Percentiles rank a stretch among this genome's conserved stretches.
These are phyloP conservation scores for Anastatus disparis DNA, from an alignment of 1,140 invertebrate species.

Conservation along the genomic window DNA sequence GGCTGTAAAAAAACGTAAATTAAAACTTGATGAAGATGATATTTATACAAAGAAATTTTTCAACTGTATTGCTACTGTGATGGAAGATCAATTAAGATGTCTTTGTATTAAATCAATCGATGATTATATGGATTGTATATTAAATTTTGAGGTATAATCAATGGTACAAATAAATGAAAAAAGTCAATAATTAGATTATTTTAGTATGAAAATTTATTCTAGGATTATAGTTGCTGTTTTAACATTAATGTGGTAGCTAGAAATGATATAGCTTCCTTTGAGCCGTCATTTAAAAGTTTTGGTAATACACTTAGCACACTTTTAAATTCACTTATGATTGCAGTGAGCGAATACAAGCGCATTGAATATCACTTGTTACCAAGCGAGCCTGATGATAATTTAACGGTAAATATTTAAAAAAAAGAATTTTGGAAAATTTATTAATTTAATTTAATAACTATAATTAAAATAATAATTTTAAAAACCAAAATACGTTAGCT, in stretches of 20 bases:
- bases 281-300: constrained; percentile 83
- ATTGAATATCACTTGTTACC: constrained; percentile 40
- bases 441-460: not conserved
- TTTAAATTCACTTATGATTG: constrained; percentile 68
- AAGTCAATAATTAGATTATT: not conserved
- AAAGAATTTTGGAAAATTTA: not conserved
- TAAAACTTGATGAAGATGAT: constrained; percentile 76
- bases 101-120: constrained; percentile 83
- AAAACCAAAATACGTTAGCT: no score
- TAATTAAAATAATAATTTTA: no score
- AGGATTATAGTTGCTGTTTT: constrained; percentile 80
- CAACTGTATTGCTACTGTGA: constrained; percentile 84
- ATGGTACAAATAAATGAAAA: not conserved
- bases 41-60: constrained; percentile 80
- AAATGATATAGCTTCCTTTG: constrained; percentile 78
- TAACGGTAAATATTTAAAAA: constrained; percentile 19
- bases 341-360: constrained; percentile 21
- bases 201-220: constrained; percentile 5
- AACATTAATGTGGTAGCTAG: constrained; percentile 76
- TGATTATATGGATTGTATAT: constrained; percentile 82
- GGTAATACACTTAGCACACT: constrained; percentile 76
- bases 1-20: constrained; percentile 79
- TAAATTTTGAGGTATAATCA: constrained; percentile 76
- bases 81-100: constrained; percentile 86
- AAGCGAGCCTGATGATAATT: not conserved